Percentiles rank a stretch among this genome's conserved stretches.
These are phyloP conservation scores for Gyrodactylus salaris DNA, from an alignment of 1,140 invertebrate species.

Conservation along the genomic window DNA sequence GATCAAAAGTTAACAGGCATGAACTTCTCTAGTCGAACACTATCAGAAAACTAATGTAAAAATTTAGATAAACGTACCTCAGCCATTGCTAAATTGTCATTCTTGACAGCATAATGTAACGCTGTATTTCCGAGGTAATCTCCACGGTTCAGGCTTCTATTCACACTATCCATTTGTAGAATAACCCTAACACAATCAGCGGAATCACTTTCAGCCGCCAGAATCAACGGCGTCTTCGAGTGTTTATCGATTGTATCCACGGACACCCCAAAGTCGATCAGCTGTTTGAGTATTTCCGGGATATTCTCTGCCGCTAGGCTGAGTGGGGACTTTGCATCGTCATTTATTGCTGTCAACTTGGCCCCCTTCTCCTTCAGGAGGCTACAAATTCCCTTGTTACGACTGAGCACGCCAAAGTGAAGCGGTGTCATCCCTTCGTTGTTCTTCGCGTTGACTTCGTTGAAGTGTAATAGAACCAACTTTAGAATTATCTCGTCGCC, in stretches of 20 bases:
- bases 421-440: not conserved
- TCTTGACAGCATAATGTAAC: not conserved
- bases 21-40: too few species aligned
- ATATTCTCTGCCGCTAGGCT: not conserved
- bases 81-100: not conserved
- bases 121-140: not conserved
- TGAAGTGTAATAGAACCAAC: not conserved
- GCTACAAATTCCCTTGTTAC: not conserved
- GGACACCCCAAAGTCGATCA: not conserved
- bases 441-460: not conserved
- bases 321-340: not conserved
- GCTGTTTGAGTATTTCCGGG: not conserved
- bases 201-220: not conserved
- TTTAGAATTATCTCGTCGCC: not conserved
- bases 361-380: not conserved
- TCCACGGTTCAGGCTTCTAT: not conserved
- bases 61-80: too few species aligned
- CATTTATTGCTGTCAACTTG: not conserved
- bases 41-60: too few species aligned
- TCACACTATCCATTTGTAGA: not conserved
- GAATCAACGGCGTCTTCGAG: not conserved
- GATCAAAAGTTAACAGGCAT: too few species aligned
- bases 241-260: not conserved
- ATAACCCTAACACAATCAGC: not conserved
- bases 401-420: not conserved